Percentiles rank a stretch among this genome's conserved stretches.
Conservation (phyloP, 2,888 invertebrate species). For the Pollenia angustigena region DNA sequence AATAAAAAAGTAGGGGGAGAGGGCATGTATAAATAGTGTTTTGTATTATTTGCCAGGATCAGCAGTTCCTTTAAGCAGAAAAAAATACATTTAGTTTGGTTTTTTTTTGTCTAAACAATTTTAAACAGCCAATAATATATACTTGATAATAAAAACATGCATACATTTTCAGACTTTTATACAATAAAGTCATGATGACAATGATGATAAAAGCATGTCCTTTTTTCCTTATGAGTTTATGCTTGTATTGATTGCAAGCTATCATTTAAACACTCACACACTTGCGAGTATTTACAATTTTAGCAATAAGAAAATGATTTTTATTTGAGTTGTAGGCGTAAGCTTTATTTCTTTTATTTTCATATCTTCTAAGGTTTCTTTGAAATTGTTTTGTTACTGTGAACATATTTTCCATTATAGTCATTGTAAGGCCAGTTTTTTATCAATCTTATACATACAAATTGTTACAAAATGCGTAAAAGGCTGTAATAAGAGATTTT, state of each 20-base stretch:
- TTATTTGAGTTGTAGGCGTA: conserved; percentile 49
- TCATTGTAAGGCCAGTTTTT: conserved; percentile 38
- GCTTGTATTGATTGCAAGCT: conserved; percentile 28
- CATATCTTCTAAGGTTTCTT: neutral
- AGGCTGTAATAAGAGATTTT: conserved; percentile 1
- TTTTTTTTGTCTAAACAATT: conserved; percentile 9
- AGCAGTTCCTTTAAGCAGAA: conserved; percentile 44
- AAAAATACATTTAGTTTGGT: conserved; percentile 32
- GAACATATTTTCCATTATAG: conserved; percentile 42
- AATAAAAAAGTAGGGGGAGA: conserved; percentile 29
- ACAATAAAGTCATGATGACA: conserved; percentile 72
- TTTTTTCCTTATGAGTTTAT: conserved; percentile 25
- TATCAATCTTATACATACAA: conserved; percentile 59
- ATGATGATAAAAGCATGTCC: conserved; percentile 67
- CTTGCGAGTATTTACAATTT: conserved; percentile 36
- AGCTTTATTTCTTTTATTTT: conserved; percentile 18
- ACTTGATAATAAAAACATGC: conserved; percentile 53
- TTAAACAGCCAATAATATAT: conserved; percentile 64
- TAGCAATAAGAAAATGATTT: conserved; percentile 11
- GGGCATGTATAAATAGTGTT: conserved; percentile 41
- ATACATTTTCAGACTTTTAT: conserved; percentile 51
- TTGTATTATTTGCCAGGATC: conserved; percentile 1
- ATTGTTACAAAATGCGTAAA: conserved; percentile 4
- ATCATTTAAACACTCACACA: conserved; percentile 30
- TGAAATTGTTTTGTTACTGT: conserved; percentile 41